Base-by-base conservation (phyloP, 2,888 invertebrate genomes). In the Lepeophtheirus nordmannii region DNA sequence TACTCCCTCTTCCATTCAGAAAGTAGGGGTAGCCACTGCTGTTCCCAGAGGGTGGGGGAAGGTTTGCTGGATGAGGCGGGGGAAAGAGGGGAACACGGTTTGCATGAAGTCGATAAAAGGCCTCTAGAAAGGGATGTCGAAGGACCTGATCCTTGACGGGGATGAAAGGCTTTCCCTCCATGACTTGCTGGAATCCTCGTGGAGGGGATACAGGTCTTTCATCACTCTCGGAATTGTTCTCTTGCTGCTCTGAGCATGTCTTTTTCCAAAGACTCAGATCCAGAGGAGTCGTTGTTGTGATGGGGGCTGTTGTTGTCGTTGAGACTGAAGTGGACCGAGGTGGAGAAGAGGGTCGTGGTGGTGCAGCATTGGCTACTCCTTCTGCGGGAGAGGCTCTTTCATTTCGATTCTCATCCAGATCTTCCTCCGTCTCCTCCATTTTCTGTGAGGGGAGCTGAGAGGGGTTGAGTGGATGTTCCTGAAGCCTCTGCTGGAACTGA, bases 111-210 rank as follows among this genome's bases (percentile, higher is more conserved):
- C 84, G 80, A 73, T 85, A 87, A 82, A 85, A 84, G 58, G 84
- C 84, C 72, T 85, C 85, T 68, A 85, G 78, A 65, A 88, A 82
- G 72, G 85, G 79, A 0, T 89, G 88, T 72, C 89, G 87, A 68
- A 89, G 83, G 10, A 62, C 62, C 30, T 62, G 38, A n/a, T 62
- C 62, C 39, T 22, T 58, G 39, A 65, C 20, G 12, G 65, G 65
- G 12, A 58, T 40, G 23, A 65, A 65, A 37, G 39, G 17, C 20
- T 58, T 65, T 14, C 58, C 58, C 9, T 38, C 17, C 23, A 20
- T n/a, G n/a, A 65, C 39, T 9, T 57, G 65, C 39, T 65, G 23
- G 38, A 65, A 65, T 14, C 65, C 65, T 17, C 53, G 46, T 30
- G 30, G 30, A 23, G 30, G 30, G 8, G 23, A 37, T 10, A 17